Evolutionary conservation across 2,888 invertebrate species (phyloP), one percentile per base, ranked within the genome.

Genomic region (Calameuta idolon): DNA sequence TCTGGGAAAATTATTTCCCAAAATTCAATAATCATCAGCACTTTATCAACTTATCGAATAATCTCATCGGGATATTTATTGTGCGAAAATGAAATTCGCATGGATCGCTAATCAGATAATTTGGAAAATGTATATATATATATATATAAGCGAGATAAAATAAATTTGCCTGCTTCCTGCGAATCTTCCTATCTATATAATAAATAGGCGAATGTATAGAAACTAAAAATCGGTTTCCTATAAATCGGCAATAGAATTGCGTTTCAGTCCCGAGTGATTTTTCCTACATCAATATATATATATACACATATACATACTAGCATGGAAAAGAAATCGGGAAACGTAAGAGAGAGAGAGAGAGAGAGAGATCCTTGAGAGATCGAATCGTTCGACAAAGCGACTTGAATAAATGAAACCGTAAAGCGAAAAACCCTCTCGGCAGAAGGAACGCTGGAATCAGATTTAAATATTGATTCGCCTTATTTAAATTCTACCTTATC

Each of bases 381-480:
- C 81, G 84, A 77, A 80, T 83, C 85, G 83, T 81, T 83, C 85
- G 84, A 84, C 81, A 84, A 86, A 86, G 86, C 84, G 85, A 83
- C 80, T 82, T 84, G 87, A 86, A 87, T 84, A 74, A 78, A 78
- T 78, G 78, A 75, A 78, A 34, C 78, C 78, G 78, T 78, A 78
- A 76, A 78, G 75, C 78, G 78, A 78, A 78, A 78, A 78, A 78
- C 71, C 71, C 71, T 40, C 78, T 68, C 75, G 75, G 73, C 75
- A 76, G 76, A 74, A 76, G 77, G 71, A 73, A 35, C 33, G 75
- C 75, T 81, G 86, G 86, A 87, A 86, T 83, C 81, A 89, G 88
- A 91, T 91, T 91, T 90, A 89, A 91, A 91, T 91, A 91, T 91
- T 91, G 91, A 91, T 91, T 91, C 90, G 90, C 87, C 89, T 91